Evolutionary conservation across 2,113 vertebrate species (phyloP).

Genomic region (Charadrius vociferus): DNA sequence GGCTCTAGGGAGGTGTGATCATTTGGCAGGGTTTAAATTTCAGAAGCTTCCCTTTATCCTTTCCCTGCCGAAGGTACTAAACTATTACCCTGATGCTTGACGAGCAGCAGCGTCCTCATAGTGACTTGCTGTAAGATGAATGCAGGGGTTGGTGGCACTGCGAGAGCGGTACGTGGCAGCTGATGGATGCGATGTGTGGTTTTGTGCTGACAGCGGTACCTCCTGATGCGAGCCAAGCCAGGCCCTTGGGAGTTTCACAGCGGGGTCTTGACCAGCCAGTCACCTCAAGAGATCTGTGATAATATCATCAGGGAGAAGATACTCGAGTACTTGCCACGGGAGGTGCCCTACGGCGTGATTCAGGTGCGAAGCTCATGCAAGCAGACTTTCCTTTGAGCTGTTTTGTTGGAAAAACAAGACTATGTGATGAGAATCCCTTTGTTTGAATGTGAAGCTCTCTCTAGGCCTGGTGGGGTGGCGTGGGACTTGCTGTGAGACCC

Average conservation of each 20-base stretch:
- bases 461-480: neutral
- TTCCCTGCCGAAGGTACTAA: neutral
- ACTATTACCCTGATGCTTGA: neutral
- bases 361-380: slow-evolving; percentile 76
- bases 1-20: neutral
- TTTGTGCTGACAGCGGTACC: slow-evolving; percentile 79
- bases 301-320: slow-evolving; percentile 90
- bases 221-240: slow-evolving; percentile 83
- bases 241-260: slow-evolving; percentile 93
- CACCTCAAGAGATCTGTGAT: slow-evolving; percentile 85
- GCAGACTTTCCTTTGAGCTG: neutral
- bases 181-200: neutral
- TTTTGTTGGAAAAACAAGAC: rapidly evolving
- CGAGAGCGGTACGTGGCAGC: neutral
- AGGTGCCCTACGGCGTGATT: slow-evolving; percentile 88
- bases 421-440: neutral
- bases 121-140: neutral
- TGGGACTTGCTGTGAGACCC: neutral
- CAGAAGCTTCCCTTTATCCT: neutral
- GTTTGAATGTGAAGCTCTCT: neutral
- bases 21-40: neutral
- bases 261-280: slow-evolving; percentile 88
- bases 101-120: neutral
- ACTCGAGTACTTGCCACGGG: slow-evolving; percentile 88
- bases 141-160: neutral